A percentile compares a stretch with the other conserved stretches of the same genome.
Evolutionary conservation across 2,888 invertebrate genomes (phyloP).

Genomic region (Euzophera pinguis): DNA sequence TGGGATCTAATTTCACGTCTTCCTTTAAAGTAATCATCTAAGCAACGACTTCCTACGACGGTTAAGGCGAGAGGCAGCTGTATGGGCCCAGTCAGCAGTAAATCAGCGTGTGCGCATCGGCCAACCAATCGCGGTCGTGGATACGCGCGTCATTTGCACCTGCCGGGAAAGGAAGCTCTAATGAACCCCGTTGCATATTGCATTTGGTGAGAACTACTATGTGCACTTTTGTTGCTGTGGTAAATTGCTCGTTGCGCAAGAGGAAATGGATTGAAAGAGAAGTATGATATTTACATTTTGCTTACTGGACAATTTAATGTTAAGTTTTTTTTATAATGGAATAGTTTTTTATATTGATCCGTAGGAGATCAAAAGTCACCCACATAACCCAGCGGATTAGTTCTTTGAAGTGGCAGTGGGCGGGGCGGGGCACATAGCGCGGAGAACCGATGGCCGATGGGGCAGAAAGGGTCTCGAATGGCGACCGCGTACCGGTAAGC

Average conservation of each 20-base stretch:
- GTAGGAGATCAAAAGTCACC: no score
- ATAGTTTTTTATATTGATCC: no score
- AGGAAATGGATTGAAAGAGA: not conserved
- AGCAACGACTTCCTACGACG: constrained; percentile 54
- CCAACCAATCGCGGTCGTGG: constrained; percentile 42
- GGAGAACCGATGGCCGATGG: no score
- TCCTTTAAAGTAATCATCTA: constrained; percentile 51
- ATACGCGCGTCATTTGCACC: constrained; percentile 49
- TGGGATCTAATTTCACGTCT: constrained; percentile 40
- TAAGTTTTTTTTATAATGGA: no score
- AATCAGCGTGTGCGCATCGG: constrained; percentile 58
- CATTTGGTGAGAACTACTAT: constrained; percentile 22
- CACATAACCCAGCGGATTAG: no score
- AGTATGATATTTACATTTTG: not conserved
- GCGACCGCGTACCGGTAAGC: no score
- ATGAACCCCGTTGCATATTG: constrained; percentile 43
- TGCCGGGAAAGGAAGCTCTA: constrained; percentile 64
- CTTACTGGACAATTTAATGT: not conserved
- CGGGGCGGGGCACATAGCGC: no score
- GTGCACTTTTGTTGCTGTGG: constrained; percentile 14
- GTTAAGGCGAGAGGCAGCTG: constrained; percentile 58
- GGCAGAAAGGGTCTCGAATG: no score
- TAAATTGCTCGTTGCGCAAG: not conserved
- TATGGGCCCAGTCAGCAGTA: constrained; percentile 36
- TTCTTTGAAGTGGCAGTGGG: no score